Evolutionary conservation across 2,888 invertebrate species (phyloP).

Genomic region (Arge pagana): DNA sequence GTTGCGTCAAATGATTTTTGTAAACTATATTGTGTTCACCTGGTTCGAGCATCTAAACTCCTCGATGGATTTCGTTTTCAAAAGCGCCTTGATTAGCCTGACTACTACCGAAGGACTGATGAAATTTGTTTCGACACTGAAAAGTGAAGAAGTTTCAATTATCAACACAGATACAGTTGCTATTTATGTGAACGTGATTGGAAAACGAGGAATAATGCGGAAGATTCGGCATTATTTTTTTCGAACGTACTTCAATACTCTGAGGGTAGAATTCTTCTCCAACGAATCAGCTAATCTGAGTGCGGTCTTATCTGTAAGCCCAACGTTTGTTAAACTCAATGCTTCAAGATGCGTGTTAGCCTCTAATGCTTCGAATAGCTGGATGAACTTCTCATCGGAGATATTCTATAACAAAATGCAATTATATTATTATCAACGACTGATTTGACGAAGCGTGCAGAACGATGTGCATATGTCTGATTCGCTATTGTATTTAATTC

Average conservation of each 20-base stretch:
- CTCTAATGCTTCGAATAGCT: slow-evolving; percentile 85
- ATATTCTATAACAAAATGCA: slow-evolving; percentile 74
- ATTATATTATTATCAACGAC: slow-evolving; percentile 13
- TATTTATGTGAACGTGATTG: not conserved
- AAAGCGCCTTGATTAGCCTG: slow-evolving; percentile 81
- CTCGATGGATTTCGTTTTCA: slow-evolving; percentile 84
- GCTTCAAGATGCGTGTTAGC: slow-evolving; percentile 91
- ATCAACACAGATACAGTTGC: slow-evolving; percentile 5
- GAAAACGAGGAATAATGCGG: slow-evolving; percentile 8
- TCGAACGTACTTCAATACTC: slow-evolving; percentile 78
- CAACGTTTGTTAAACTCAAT: slow-evolving; percentile 91
- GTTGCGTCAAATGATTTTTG: too few species aligned
- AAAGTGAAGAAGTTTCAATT: slow-evolving; percentile 32
- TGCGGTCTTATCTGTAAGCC: slow-evolving; percentile 88
- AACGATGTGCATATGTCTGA: slow-evolving; percentile 5
- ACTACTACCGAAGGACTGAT: slow-evolving; percentile 89
- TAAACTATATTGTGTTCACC: too few species aligned
- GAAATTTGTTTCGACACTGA: slow-evolving; percentile 93
- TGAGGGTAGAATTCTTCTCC: slow-evolving; percentile 76
- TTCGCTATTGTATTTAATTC: too few species aligned
- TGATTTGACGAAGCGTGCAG: too few species aligned
- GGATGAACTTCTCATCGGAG: slow-evolving; percentile 92
- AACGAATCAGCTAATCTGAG: slow-evolving; percentile 81
- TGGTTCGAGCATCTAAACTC: slow-evolving; percentile 98
- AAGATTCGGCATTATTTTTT: not conserved